Evolutionary conservation across 2,888 invertebrate genomes (phyloP).

Genomic region (Callosobruchus maculatus): DNA sequence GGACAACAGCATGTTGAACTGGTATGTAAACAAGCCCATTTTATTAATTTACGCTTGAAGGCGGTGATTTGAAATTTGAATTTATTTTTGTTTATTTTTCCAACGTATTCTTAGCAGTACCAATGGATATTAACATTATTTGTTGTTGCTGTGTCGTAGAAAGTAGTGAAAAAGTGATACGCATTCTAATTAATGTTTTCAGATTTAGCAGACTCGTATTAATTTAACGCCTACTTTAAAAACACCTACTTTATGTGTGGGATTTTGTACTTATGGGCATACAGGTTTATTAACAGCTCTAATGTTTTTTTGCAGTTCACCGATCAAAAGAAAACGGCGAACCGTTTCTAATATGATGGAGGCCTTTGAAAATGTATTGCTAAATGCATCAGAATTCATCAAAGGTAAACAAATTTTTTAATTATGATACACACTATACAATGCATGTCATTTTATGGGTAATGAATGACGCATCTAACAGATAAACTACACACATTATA

Average conservation of each 20-base stretch:
- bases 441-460: background rate
- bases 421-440: background rate
- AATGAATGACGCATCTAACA: background rate
- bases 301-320: slow-evolving; percentile 19
- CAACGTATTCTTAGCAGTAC: background rate
- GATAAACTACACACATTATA: background rate
- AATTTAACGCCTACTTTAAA: slow-evolving; percentile 26
- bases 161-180: background rate
- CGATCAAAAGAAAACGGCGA: slow-evolving; percentile 27
- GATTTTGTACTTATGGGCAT: slow-evolving; percentile 22
- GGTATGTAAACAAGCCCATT: slow-evolving; percentile 14
- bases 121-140: background rate
- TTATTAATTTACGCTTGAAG: background rate
- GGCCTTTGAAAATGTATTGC: slow-evolving; percentile 52
- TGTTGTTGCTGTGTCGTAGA: background rate
- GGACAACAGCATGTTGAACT: slow-evolving; percentile 13
- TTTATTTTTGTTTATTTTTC: slow-evolving; percentile 24
- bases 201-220: background rate
- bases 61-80: slow-evolving; percentile 15
- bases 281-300: slow-evolving; percentile 15
- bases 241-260: slow-evolving; percentile 31
- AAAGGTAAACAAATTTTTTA: slow-evolving; percentile 53
- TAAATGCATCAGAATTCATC: slow-evolving; percentile 64
- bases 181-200: background rate
- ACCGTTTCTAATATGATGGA: slow-evolving; percentile 35